Conservation (phyloP, 2,888 invertebrate species). For the Sussaba pulchella region DNA sequence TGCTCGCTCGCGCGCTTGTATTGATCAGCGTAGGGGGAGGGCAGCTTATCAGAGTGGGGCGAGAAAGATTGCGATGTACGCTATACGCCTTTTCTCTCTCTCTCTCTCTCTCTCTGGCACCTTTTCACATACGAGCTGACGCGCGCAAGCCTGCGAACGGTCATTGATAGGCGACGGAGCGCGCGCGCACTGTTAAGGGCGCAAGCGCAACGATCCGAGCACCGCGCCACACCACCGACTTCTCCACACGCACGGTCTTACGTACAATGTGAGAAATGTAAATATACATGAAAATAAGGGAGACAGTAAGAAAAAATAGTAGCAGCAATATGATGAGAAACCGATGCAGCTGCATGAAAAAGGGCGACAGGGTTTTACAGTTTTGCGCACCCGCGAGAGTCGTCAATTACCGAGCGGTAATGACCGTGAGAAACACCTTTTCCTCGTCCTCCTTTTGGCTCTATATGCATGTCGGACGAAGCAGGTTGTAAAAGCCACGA, state of each 20-base stretch:
- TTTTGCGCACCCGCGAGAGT: slow-evolving; percentile 29
- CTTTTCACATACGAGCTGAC: slow-evolving; percentile 13
- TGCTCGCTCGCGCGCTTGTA: slow-evolving; percentile 79
- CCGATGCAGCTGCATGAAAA: slow-evolving; percentile 38
- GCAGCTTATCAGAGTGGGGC: slow-evolving; percentile 30
- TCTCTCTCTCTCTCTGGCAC: neutral
- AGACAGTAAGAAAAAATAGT: neutral
- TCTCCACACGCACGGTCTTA: too few relatives aligned
- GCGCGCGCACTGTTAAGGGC: neutral
- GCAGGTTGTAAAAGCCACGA: slow-evolving; percentile 46
- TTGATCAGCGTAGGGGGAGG: slow-evolving; percentile 78
- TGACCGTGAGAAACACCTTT: slow-evolving; percentile 56
- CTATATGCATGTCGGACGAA: slow-evolving; percentile 29
- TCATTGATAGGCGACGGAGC: slow-evolving; percentile 22
- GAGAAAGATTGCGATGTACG: neutral
- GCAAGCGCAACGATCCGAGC: too few relatives aligned
- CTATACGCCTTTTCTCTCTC: neutral
- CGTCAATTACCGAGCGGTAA: slow-evolving; percentile 56
- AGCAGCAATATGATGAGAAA: neutral
- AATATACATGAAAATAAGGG: too few relatives aligned
- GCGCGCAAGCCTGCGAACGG: slow-evolving; percentile 31
- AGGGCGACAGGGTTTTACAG: neutral
- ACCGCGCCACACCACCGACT: too few relatives aligned
- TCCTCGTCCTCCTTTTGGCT: slow-evolving; percentile 23
- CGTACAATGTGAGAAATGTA: too few relatives aligned